Percentiles rank a stretch among this genome's conserved stretches.
These are phyloP conservation scores for Labeo calbasu DNA, from an alignment of 2,797 vertebrate species.

Conservation along the genomic window DNA sequence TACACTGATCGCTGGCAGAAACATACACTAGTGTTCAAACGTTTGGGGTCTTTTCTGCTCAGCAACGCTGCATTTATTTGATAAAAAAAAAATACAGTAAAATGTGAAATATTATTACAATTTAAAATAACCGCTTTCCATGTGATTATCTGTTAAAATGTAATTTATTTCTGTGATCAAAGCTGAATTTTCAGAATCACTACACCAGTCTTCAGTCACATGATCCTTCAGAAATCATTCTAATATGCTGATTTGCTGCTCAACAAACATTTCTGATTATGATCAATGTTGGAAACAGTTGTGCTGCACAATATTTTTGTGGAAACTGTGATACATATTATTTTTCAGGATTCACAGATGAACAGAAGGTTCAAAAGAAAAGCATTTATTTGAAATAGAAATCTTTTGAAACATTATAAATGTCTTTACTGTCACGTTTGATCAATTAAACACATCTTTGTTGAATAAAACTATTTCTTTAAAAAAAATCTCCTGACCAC, in stretches of 20 bases:
- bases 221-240: neutral
- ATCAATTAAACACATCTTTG: accelerated
- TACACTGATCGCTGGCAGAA: neutral
- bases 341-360: neutral
- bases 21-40: neutral
- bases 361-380: neutral
- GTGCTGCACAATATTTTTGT: neutral
- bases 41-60: neutral
- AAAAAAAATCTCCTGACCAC: neutral
- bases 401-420: neutral
- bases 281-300: neutral
- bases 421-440: too few relatives aligned
- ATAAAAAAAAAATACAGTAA: neutral
- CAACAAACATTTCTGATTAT: neutral
- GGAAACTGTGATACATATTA: neutral
- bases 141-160: neutral
- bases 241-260: neutral
- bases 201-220: neutral
- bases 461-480: neutral
- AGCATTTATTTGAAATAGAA: neutral
- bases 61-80: neutral
- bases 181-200: neutral
- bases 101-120: neutral
- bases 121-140: neutral
- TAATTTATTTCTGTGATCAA: neutral